Conservation (phyloP, 2,888 invertebrate species). For the Melanchra persicariae region DNA sequence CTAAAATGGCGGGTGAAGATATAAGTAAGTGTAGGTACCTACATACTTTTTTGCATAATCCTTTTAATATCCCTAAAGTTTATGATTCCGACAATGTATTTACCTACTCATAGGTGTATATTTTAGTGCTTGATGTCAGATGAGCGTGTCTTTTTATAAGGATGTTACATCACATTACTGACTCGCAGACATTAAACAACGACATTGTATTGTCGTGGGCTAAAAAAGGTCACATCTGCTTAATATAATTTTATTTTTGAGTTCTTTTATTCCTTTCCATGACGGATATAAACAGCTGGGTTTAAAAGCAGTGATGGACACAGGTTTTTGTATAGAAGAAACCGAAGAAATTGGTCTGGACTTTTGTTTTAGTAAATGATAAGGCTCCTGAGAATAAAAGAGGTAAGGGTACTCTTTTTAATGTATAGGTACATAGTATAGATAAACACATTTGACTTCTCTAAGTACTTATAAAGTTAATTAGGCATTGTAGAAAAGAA, state of each 20-base stretch:
- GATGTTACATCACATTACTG: slow-evolving; percentile 42
- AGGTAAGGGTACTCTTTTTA: no score
- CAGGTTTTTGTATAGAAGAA: no score
- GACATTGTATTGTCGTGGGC: slow-evolving; percentile 27
- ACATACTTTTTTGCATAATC: neutral
- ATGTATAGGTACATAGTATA: no score
- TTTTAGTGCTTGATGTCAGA: slow-evolving; percentile 21
- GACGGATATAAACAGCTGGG: no score
- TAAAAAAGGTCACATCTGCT: slow-evolving; percentile 24
- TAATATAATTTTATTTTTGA: neutral
- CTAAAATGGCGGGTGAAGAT: no score
- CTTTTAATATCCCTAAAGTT: neutral
- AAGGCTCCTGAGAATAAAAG: neutral
- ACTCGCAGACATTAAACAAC: slow-evolving; percentile 9
- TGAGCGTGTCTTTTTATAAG: slow-evolving; percentile 31
- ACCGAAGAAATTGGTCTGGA: no score
- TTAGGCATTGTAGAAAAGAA: slow-evolving; percentile 12
- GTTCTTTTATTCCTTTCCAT: neutral
- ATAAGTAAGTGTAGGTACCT: no score
- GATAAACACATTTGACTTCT: neutral
- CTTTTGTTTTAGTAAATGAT: no score
- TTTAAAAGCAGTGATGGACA: no score
- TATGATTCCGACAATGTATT: neutral
- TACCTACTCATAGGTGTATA: neutral
- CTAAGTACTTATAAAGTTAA: neutral